Percentiles rank a stretch among this genome's conserved stretches.
These are phyloP conservation scores for Odontamblyopus lacepedii DNA, from an alignment of 2,797 vertebrate species.

Conservation along the genomic window DNA sequence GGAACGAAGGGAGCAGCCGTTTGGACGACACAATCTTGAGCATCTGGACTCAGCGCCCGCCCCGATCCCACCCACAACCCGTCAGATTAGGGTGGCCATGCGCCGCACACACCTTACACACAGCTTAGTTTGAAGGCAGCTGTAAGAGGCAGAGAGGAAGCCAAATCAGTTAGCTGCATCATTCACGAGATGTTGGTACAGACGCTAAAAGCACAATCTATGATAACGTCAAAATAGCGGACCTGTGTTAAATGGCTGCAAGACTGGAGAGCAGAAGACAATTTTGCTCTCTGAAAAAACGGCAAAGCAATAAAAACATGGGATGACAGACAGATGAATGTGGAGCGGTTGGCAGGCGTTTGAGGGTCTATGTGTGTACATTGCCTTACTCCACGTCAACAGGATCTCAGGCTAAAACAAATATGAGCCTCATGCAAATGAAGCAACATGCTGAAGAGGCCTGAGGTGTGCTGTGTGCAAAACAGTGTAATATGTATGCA, in stretches of 20 bases:
- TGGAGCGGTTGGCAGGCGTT: slow-evolving; percentile 45
- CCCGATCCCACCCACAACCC: slow-evolving; percentile 52
- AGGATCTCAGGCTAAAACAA: slow-evolving; percentile 61
- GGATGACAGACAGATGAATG: slow-evolving; percentile 66
- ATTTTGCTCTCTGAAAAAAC: slow-evolving; percentile 43
- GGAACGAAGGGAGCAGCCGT: slow-evolving; percentile 35
- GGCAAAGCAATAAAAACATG: slow-evolving; percentile 56
- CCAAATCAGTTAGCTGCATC: slow-evolving; percentile 53
- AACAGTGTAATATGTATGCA: slow-evolving; percentile 73
- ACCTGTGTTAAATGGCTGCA: slow-evolving; percentile 42
- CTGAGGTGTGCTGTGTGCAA: slow-evolving; percentile 48
- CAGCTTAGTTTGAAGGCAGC: slow-evolving; percentile 59
- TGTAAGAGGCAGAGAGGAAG: slow-evolving; percentile 50
- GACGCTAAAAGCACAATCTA: slow-evolving; percentile 13
- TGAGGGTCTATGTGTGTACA: slow-evolving; percentile 43
- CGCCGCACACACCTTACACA: slow-evolving; percentile 22
- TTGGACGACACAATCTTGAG: slow-evolving; percentile 55
- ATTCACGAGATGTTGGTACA: slow-evolving; percentile 39
- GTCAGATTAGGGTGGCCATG: slow-evolving; percentile 47
- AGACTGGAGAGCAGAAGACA: slow-evolving; percentile 30
- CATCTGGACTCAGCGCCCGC: slow-evolving; percentile 68
- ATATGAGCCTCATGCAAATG: slow-evolving; percentile 74
- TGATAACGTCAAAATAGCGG: slow-evolving; percentile 35
- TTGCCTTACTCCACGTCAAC: slow-evolving; percentile 52
- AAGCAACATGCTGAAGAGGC: slow-evolving; percentile 49